Percentiles rank a stretch among this genome's conserved stretches.
Evolutionary conservation across 2,113 vertebrate species (phyloP).

Genomic region (Puffinus mauretanicus): DNA sequence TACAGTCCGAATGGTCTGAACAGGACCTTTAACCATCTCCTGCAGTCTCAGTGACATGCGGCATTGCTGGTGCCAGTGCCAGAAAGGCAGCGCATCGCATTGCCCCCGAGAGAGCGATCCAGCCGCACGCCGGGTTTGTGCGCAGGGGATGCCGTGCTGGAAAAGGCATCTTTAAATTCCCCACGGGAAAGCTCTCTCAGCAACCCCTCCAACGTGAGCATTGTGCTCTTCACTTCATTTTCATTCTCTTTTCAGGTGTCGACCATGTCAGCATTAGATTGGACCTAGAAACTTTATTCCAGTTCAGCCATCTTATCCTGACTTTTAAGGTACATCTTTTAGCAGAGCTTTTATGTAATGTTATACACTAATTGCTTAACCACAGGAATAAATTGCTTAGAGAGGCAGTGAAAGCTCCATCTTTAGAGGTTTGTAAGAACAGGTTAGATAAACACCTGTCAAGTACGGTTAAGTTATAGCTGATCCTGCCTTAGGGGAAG

Average conservation of each 20-base stretch:
- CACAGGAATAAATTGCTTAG: conserved; percentile 43
- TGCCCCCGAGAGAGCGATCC: rapidly evolving
- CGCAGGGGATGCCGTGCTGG: not conserved
- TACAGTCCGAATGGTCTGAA: not conserved
- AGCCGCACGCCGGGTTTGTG: rapidly evolving
- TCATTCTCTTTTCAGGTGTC: conserved; percentile 75
- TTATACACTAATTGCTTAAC: conserved; percentile 22
- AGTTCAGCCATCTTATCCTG: conserved; percentile 90
- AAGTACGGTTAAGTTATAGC: conserved; percentile 21
- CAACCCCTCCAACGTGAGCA: rapidly evolving
- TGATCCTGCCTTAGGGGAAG: conserved; percentile 37
- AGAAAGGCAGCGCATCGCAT: not conserved
- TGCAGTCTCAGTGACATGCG: not conserved
- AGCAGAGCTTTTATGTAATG: not conserved
- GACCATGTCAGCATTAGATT: conserved; percentile 86
- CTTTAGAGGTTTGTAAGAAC: conserved; percentile 8
- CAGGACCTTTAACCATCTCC: not conserved
- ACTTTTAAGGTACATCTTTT: conserved; percentile 85
- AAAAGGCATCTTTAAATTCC: not conserved
- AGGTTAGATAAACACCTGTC: conserved; percentile 63
- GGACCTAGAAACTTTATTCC: conserved; percentile 86
- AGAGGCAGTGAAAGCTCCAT: conserved; percentile 17
- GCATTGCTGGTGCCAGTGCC: not conserved
- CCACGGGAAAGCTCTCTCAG: not conserved
- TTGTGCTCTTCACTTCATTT: conserved; percentile 2